Evolutionary conservation across 2,888 invertebrate species (phyloP).

Genomic region (Sialis lutaria): DNA sequence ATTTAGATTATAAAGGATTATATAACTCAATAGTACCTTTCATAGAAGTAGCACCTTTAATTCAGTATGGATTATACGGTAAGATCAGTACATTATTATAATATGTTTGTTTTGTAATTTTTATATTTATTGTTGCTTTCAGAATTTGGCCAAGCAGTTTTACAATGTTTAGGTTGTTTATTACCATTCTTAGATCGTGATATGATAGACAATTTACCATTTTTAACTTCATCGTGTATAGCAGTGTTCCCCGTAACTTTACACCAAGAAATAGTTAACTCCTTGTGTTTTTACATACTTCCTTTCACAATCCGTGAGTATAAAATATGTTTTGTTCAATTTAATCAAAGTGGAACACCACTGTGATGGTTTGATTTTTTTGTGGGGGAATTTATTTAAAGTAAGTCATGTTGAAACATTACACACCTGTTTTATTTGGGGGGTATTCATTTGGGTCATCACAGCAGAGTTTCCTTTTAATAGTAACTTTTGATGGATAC

Average conservation of each 20-base stretch:
- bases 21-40: conserved; percentile 81
- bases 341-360: background rate
- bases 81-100: conserved; percentile 10
- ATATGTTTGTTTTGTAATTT: background rate
- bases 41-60: conserved; percentile 83
- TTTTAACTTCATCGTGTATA: conserved; percentile 84
- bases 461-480: no score
- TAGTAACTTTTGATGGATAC: no score
- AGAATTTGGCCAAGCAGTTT: conserved; percentile 86
- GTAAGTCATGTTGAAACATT: no score
- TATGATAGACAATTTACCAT: conserved; percentile 87
- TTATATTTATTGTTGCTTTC: conserved; percentile 16
- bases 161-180: conserved; percentile 87
- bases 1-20: conserved; percentile 89
- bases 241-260: conserved; percentile 78
- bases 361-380: background rate
- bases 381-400: no score
- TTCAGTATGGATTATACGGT: conserved; percentile 80
- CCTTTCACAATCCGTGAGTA: conserved; percentile 86
- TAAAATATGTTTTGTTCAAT: background rate
- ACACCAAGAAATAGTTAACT: conserved; percentile 88
- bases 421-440: no score
- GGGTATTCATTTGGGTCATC: no score
- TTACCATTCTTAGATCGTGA: conserved; percentile 94
- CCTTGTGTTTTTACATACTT: conserved; percentile 86